Percentiles rank a stretch among this genome's conserved stretches.
These are phyloP conservation scores for Ormyrus pomaceus DNA, from an alignment of 2,888 invertebrate species.

Conservation along the genomic window DNA sequence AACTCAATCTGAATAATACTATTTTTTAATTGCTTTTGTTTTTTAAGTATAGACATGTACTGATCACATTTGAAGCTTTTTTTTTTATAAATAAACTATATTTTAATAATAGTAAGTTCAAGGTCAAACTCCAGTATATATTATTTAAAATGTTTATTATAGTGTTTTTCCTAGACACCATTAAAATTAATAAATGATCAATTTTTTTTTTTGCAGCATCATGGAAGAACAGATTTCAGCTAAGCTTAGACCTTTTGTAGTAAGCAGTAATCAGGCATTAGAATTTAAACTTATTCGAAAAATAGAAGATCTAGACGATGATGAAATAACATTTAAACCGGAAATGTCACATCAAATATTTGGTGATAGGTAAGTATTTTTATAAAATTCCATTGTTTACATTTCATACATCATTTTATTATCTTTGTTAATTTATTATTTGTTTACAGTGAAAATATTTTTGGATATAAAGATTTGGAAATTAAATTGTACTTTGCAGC, in stretches of 20 bases:
- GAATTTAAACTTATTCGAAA: constrained; percentile 79
- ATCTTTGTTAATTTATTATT: neutral
- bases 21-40: neutral
- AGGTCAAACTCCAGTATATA: constrained; percentile 41
- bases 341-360: constrained; percentile 96
- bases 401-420: constrained; percentile 11
- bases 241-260: constrained; percentile 72
- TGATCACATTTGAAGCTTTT: constrained; percentile 19
- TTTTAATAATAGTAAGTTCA: constrained; percentile 39
- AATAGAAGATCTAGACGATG: constrained; percentile 82
- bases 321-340: constrained; percentile 83
- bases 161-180: neutral
- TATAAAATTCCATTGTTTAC: neutral
- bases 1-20: neutral
- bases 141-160: neutral
- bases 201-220: constrained; percentile 42
- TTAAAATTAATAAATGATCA: neutral
- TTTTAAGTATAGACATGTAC: neutral
- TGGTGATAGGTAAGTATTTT: constrained; percentile 82
- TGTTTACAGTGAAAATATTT: constrained; percentile 87
- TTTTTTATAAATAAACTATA: constrained; percentile 47
- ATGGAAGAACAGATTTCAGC: constrained; percentile 70
- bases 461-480: constrained; percentile 91
- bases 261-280: constrained; percentile 76
- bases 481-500: constrained; percentile 90